phyloP scores from a whole-genome alignment of 1,140 invertebrate species.

The Hycleus cichorii region DNA sequence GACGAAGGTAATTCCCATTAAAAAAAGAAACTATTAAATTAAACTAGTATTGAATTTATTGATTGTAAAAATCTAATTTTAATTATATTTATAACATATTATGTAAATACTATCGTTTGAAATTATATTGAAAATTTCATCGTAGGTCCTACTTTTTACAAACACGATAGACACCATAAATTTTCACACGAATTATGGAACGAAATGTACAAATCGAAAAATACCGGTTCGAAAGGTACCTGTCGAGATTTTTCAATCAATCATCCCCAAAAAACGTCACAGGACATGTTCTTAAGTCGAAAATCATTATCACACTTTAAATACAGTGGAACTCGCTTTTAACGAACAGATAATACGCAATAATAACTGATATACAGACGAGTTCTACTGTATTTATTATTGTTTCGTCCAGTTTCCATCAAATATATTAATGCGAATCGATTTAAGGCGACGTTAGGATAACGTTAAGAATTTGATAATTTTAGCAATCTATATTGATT shows the following conservation, averaged over 20 bases:
- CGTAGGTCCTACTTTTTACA: slow-evolving; percentile 22
- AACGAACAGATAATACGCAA: no score
- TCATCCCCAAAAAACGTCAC: slow-evolving; percentile 6
- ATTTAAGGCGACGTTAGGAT: no score
- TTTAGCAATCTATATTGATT: slow-evolving; percentile 53
- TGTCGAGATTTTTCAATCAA: slow-evolving; percentile 1
- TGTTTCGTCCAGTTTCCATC: no score
- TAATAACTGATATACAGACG: no score
- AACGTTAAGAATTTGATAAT: slow-evolving; percentile 3
- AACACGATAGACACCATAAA: slow-evolving; percentile 31
- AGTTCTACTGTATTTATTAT: no score
- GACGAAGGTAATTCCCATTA: slow-evolving; percentile 46
- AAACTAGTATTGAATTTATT: not conserved
- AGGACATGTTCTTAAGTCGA: not conserved
- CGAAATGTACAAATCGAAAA: slow-evolving; percentile 28
- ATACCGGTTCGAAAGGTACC: slow-evolving; percentile 29
- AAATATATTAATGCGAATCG: no score
- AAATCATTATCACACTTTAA: no score
- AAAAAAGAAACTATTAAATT: not conserved
- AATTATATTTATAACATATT: not conserved
- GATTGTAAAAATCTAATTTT: no score
- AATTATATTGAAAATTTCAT: slow-evolving; percentile 14
- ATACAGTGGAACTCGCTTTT: no score
- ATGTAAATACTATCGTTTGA: not conserved
- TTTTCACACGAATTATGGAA: slow-evolving; percentile 31